phyloP scores from a whole-genome alignment of 2,797 vertebrate species.

The Arremon brunneinucha region DNA sequence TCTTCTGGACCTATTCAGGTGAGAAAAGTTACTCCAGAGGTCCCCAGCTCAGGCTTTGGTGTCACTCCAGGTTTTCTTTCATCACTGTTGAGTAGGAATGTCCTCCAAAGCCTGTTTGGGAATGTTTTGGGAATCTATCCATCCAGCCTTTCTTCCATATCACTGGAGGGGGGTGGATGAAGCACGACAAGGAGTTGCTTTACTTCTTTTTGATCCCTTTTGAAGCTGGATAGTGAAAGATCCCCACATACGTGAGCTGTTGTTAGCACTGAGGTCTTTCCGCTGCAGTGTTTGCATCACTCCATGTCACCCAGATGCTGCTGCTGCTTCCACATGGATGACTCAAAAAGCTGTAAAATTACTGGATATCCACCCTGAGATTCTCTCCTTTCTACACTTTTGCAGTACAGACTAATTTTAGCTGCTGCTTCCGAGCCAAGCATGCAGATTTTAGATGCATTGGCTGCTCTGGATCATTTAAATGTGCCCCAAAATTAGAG shows the following conservation, averaged over 20 bases:
- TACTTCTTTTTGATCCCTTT: background rate
- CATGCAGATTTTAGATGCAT: rapidly evolving
- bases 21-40: background rate
- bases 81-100: background rate
- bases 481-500: background rate
- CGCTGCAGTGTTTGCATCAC: background rate
- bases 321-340: background rate
- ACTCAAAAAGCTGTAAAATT: constrained; percentile 28
- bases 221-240: background rate
- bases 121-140: background rate
- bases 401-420: background rate
- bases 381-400: background rate
- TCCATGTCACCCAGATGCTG: background rate
- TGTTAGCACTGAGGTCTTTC: background rate
- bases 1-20: background rate
- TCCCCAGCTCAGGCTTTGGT: background rate
- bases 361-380: background rate
- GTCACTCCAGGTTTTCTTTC: background rate
- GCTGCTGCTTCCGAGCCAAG: background rate
- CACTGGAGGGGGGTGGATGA: background rate
- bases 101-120: background rate
- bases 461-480: background rate
- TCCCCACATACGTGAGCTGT: background rate
- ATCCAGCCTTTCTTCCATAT: background rate
- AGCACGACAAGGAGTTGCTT: background rate